Evolutionary conservation across 2,888 invertebrate species (phyloP).

Genomic region (Agrotis ipsilon): DNA sequence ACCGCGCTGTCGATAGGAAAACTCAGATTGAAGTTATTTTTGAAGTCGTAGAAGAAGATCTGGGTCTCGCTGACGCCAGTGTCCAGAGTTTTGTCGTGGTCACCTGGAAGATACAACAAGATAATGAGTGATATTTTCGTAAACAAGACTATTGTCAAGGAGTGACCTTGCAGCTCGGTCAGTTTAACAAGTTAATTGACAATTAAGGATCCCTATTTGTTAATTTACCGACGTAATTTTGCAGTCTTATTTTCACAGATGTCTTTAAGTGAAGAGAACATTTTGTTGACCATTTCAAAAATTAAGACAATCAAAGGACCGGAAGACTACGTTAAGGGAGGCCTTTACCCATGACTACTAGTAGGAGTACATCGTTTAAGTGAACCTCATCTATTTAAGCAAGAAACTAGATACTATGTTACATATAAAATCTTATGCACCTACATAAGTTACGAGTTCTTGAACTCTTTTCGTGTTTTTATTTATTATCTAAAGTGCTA

Average conservation of each 20-base stretch:
- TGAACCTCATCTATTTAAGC: no score
- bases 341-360: no score
- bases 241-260: background rate
- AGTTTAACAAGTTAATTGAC: background rate
- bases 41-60: slow-evolving; percentile 86
- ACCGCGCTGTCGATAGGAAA: slow-evolving; percentile 78
- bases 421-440: background rate
- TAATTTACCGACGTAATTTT: background rate
- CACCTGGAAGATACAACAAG: slow-evolving; percentile 75
- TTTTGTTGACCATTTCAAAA: background rate
- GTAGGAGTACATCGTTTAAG: no score
- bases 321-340: no score
- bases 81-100: slow-evolving; percentile 79
- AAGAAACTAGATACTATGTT: background rate
- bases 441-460: background rate
- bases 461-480: no score
- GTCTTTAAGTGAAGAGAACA: background rate
- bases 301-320: no score
- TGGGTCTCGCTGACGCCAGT: slow-evolving; percentile 79
- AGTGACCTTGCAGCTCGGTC: background rate
- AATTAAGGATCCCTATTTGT: background rate
- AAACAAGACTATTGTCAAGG: background rate
- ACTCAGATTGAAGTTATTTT: slow-evolving; percentile 81
- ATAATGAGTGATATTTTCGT: background rate
- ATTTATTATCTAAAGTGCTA: no score